Base-by-base conservation (phyloP, 2,113 vertebrate species). In the Erythrolamprus reginae region DNA sequence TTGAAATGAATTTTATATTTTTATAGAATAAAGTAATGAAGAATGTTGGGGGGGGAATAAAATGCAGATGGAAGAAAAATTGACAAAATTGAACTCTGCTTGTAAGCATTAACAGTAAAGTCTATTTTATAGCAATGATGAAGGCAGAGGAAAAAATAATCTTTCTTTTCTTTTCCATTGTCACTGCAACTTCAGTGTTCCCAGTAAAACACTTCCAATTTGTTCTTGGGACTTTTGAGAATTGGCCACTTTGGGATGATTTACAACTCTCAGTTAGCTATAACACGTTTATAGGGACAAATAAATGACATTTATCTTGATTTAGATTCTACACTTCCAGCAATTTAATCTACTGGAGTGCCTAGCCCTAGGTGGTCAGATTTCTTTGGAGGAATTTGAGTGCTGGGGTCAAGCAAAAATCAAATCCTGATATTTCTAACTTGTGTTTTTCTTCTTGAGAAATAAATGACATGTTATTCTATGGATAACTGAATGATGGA, bases 401-500 rank as follows among this genome's bases (percentile, higher is more conserved):
- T 70, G n/a, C n/a, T 70, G n/a, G 38, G 15, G n/a, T 70, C 65
- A 70, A 70, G 15, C 65, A 70, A 70, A 70, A 70, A 70, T 7
- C n/a, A 70, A 77, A 77, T 77, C 33, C 70, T 38, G 33, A 42
- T 77, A 42, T 42, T 77, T 42, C 70, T 42, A 77, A 77, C 17
- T 77, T 77, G 70, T 77, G 70, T 77, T 77, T 77, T 77, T 77
- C 70, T 77, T 77, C 65, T 77, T 91, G 51, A 93, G 92, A 92
- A 52, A 83, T 48, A 90, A 6, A 88, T 48, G 82, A 65, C 92
- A 45, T 51, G 56, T 52, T 58, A 77, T 15, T 86, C 94, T 51
- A 91, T 8, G 65, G 90, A 91, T 94, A 92, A 77, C 28, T 90
- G 94, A 90, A 82, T 89, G 23, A 94, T 77, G 10, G 55, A 93